Evolutionary conservation across 1,140 invertebrate species (phyloP), one percentile per base, ranked within the genome.

Genomic region (Ditylenchus dipsaci): DNA sequence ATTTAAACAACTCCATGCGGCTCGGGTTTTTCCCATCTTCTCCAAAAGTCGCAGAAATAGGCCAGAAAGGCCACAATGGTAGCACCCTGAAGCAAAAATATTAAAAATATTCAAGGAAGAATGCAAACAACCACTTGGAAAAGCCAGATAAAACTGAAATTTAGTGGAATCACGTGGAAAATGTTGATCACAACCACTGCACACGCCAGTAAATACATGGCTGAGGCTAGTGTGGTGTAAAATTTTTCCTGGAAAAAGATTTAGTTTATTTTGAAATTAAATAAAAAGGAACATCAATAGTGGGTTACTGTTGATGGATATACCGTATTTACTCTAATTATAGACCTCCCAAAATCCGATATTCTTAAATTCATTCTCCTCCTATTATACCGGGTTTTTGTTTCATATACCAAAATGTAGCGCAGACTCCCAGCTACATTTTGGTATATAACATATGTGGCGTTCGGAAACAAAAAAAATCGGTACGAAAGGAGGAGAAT

Each of bases 221-320:
- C 49, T 27, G 58, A 27, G 26, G 68, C 68, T 60, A 70, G 33
- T 27, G 47, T 58, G 19, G 63, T 60, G 27, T 70, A 70, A 21
- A 70, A 69, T 42, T 70, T 65, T 26, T 70, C 68, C 68, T 70
- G 33, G 67, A 68, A 1, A 68, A 45, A 19, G 0, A 69, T 45
- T 45, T n/a, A n/a, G n/a, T n/a, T n/a, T n/a, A n/a, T n/a, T n/a
- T n/a, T n/a, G n/a, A n/a, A n/a, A n/a, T n/a, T n/a, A n/a, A n/a
- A n/a, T n/a, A n/a, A n/a, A n/a, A n/a, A n/a, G n/a, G n/a, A n/a
- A n/a, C n/a, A n/a, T n/a, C n/a, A n/a, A n/a, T n/a, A n/a, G n/a
- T n/a, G n/a, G n/a, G n/a, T n/a, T n/a, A n/a, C n/a, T n/a, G n/a
- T n/a, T n/a, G n/a, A n/a, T n/a, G n/a, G n/a, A n/a, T n/a, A n/a